Conservation (phyloP, 2,888 invertebrate species). For the Uloborus plumipes region DNA sequence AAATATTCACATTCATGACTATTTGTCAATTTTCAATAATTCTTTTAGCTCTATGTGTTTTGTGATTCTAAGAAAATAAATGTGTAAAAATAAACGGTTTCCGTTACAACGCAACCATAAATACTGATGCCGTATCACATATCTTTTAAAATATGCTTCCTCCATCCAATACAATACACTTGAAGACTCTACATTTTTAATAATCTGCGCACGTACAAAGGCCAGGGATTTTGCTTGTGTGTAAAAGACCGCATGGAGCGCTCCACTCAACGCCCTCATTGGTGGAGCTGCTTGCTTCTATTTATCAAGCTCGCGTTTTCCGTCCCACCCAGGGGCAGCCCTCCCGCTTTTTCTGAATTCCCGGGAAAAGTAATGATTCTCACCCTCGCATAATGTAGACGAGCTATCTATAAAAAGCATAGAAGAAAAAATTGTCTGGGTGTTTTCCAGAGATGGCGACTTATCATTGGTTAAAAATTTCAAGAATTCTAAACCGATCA, state of each 20-base stretch:
- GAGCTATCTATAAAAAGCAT: conserved; percentile 17
- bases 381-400: conserved; percentile 31
- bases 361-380: conserved; percentile 28
- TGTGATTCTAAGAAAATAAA: no score
- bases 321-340: background rate
- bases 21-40: no score
- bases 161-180: no score
- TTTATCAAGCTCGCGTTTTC: conserved; percentile 1
- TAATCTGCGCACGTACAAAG: conserved; percentile 14
- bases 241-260: conserved; percentile 32
- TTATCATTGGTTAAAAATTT: background rate
- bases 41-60: no score
- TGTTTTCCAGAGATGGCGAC: background rate
- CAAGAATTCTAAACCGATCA: no score
- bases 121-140: no score
- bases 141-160: no score
- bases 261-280: conserved; percentile 29
- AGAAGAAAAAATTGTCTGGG: background rate
- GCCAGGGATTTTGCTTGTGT: conserved; percentile 7
- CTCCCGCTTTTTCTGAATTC: conserved; percentile 4
- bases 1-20: no score
- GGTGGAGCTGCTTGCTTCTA: conserved; percentile 24
- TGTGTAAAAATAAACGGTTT: no score
- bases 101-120: no score
- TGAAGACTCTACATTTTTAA: background rate